phyloP scores from a whole-genome alignment of 2,888 invertebrate genomes.

The Synanthedon myopaeformis region DNA sequence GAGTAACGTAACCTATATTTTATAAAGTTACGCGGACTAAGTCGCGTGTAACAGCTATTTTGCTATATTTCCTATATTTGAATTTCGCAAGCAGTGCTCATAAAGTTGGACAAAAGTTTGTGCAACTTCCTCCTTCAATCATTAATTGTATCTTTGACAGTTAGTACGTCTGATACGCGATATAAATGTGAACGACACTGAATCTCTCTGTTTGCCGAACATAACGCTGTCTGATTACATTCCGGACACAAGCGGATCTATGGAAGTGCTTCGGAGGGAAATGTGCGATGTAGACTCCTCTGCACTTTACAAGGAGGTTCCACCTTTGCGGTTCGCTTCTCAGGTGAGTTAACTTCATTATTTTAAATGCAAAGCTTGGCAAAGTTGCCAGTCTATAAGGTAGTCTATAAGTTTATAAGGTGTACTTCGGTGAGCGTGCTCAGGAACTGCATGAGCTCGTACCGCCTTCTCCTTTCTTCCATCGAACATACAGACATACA shows the following conservation, averaged over 20 bases:
- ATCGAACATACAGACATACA: no score
- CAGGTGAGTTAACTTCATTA: slow-evolving; percentile 32
- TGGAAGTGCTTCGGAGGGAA: slow-evolving; percentile 30
- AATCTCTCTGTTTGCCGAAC: slow-evolving; percentile 36
- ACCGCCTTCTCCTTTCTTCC: no score
- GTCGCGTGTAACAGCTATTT: no score
- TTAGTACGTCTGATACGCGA: slow-evolving; percentile 53
- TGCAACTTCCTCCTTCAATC: no score
- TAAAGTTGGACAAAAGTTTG: no score
- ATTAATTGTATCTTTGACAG: slow-evolving; percentile 17
- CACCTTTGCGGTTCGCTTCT: slow-evolving; percentile 42
- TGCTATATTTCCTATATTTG: background rate
- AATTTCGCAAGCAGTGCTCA: background rate
- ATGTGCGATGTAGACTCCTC: slow-evolving; percentile 26
- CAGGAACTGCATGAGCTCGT: no score
- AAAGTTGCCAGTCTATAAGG: background rate
- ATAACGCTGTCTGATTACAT: slow-evolving; percentile 45
- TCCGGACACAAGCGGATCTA: slow-evolving; percentile 36
- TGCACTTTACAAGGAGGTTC: slow-evolving; percentile 36
- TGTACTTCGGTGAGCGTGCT: no score
- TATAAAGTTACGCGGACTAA: no score
- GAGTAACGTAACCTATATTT: no score
- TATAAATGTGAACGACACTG: slow-evolving; percentile 38
- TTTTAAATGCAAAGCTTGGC: background rate
- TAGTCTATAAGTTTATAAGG: no score